Base-by-base conservation (phyloP, 2,888 invertebrate species). In the Thera obeliscata region DNA sequence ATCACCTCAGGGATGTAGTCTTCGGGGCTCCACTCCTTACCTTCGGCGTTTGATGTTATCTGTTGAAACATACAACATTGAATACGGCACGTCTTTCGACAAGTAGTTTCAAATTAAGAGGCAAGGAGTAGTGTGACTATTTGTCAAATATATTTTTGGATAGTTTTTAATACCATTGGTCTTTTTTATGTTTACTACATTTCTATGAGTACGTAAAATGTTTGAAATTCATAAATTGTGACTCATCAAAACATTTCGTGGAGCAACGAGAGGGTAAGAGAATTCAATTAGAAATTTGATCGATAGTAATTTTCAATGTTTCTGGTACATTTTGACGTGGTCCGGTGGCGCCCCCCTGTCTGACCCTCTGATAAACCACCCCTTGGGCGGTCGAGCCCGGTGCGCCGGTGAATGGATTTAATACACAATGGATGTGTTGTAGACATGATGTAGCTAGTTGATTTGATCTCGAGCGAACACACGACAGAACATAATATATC, bases 31-130 rank as follows among this genome's bases (percentile, higher is more conserved):
- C 94, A 94, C 1, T 85, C 72, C 4, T 78, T 79, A 1, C 92
- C 92, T 50, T 91, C 92, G 1, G 93, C 91, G 2, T 90, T 78
- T 0, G 89, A 83, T 4, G 86, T 76, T 56, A 94, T 90, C 93
- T 93, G 78, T 49, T 43, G 36, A 64, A 11, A 64, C 43, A 49
- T 9, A 35, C 0, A 41, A 12, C 22, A 43, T 56, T 41, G 1
- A 56, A 12, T 9, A 35, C 35, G 38, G 5, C 38, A 5, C 5
- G 38, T 38, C 38, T 38, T 38, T 38, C 5, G 38, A 38, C 38
- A 38, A 5, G 38, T 5, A 38, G 38, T 38, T 5, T 38, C 5
- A 38, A 38, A 38, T 38, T 5, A 38, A 38, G 5, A 3, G 5
- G 5, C 3, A 38, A 38, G 38, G 38, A 38, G 38, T 22, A 22